Base-by-base conservation (phyloP, 1,140 invertebrate genomes). In the Laodelphax striatellus region DNA sequence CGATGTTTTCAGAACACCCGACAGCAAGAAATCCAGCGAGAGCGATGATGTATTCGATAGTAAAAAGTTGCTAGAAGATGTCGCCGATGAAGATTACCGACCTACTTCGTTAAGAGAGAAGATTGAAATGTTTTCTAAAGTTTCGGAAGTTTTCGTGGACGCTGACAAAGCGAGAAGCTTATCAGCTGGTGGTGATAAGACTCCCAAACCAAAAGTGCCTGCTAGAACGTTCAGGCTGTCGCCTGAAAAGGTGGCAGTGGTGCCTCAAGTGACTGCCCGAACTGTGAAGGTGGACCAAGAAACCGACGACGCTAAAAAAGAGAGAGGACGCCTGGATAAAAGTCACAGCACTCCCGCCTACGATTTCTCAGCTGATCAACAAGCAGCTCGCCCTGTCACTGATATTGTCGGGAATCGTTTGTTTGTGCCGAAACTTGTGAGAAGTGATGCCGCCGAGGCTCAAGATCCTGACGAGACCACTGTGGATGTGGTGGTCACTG, bases 341-440 rank as follows among this genome's bases (percentile, higher is more conserved):
- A 86, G 83, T 66, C 80, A 85, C 67, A 88, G 85, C 62, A 87
- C 85, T 5, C 86, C 86, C 0, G 83, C 84, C 0, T 88, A 88
- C 71, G 85, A 88, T 71, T 77, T 82, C 64, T 57, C 54, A 19
- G 42, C 38, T 24, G 44, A 61, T 10, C 53, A 55, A 28, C 53
- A 55, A 17, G n/a, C 19, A 17, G n/a, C 19, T 53, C 28, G 21
- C 6, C n/a, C 24, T 9, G 42, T 41, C 16, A 43, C n/a, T n/a
- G 21, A 34, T 9, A 21, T 34, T 24, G 28, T 55, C 2, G 22
- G n/a, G 1, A 16, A 55, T 6, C 16, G 16, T 4, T 28, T 55
- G 16, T 16, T 16, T 21, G 22, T 28, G 21, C 21, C 21, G 11
- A 55, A 24, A 14, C 9, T 16, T 1, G 28, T 24, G 21, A 28